Evolutionary conservation across 1,140 invertebrate species (phyloP).

Genomic region (Portunus trituberculatus): DNA sequence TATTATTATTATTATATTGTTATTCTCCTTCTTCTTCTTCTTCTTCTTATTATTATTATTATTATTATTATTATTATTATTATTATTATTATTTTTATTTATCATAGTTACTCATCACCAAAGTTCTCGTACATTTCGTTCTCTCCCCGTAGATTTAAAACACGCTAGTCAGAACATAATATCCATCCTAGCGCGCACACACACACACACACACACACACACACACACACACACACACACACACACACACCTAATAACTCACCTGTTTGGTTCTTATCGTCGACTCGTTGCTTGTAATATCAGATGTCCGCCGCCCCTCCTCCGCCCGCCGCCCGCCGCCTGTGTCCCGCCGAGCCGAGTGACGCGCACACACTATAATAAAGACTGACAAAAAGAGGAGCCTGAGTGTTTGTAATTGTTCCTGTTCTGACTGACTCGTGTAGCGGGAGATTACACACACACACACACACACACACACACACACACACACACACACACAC

Average conservation of each 20-base stretch:
- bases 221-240: slow-evolving; percentile 32
- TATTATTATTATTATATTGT: no score
- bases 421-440: no score
- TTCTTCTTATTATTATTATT: no score
- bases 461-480: not conserved
- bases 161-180: no score
- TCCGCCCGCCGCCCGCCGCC: not conserved
- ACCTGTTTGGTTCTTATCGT: no score
- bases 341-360: not conserved
- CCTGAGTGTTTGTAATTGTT: no score
- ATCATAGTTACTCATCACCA: no score
- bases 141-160: no score
- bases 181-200: not conserved
- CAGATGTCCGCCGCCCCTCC: not conserved
- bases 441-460: not conserved
- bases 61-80: no score
- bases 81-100: no score
- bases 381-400: not conserved
- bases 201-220: slow-evolving; percentile 25
- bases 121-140: no score
- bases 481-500: slow-evolving; percentile 21
- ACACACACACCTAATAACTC: not conserved
- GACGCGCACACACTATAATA: not conserved
- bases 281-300: not conserved
- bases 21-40: no score